These are phyloP conservation scores for Salvelinus namaycush DNA, from an alignment of 2,113 vertebrate species.

Conservation along the genomic window DNA sequence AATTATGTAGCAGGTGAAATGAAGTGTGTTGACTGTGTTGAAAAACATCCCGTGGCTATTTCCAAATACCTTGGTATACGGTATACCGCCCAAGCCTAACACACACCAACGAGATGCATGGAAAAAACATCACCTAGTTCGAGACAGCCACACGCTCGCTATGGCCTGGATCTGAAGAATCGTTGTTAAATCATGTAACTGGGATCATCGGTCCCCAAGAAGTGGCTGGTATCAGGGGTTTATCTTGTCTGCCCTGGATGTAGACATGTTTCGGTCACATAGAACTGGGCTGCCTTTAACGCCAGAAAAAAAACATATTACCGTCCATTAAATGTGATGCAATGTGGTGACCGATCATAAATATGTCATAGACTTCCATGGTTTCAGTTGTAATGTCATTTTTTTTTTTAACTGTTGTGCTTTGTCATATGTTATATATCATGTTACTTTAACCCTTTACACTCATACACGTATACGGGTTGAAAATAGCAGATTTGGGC, in stretches of 20 bases:
- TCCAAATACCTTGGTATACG: too few relatives aligned
- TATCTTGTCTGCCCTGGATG: background rate
- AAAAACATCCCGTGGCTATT: too few relatives aligned
- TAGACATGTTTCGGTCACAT: background rate
- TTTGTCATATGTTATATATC: constrained; percentile 11
- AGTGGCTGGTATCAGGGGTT: background rate
- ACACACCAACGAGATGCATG: background rate
- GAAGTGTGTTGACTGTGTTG: too few relatives aligned
- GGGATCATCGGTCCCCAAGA: background rate
- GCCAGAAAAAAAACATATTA: background rate
- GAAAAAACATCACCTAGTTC: background rate
- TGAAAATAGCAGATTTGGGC: too few relatives aligned
- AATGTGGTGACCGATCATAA: constrained; percentile 16
- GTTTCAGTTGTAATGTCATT: constrained; percentile 6
- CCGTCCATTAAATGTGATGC: constrained; percentile 3
- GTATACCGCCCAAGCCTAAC: too few relatives aligned
- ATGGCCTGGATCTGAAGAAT: background rate
- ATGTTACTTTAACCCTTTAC: constrained; percentile 16
- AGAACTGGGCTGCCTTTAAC: background rate
- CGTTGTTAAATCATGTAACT: background rate
- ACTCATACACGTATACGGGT: too few relatives aligned
- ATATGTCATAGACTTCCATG: constrained; percentile 21
- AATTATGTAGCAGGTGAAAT: too few relatives aligned
- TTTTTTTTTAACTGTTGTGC: constrained; percentile 18
- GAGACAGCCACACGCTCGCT: background rate